Conservation (phyloP, 2,888 invertebrate species). For the Agrilus cyanescens region DNA sequence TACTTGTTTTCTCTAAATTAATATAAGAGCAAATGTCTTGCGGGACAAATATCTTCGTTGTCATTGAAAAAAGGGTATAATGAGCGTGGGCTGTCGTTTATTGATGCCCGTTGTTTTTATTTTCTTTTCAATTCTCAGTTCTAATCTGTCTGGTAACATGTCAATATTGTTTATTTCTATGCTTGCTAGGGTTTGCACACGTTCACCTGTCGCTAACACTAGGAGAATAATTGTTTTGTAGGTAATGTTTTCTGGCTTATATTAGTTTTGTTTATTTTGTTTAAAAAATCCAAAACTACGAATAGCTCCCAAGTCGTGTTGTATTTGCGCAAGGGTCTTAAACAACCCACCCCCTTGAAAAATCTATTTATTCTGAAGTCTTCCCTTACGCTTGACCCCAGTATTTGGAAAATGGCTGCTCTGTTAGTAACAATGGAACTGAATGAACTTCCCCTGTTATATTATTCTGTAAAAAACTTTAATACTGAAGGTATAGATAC, state of each 20-base stretch:
- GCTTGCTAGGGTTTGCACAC: slow-evolving; percentile 2
- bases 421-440: background rate
- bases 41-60: slow-evolving; percentile 1
- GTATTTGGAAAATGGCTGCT: background rate
- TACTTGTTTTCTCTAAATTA: background rate
- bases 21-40: background rate
- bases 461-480: no score
- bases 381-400: background rate
- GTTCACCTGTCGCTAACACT: slow-evolving; percentile 3
- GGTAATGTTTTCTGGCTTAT: background rate
- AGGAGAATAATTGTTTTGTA: slow-evolving; percentile 2
- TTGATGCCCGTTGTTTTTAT: slow-evolving; percentile 1
- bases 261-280: background rate
- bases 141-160: background rate
- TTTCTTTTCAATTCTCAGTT: background rate
- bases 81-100: slow-evolving; percentile 2
- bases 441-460: no score
- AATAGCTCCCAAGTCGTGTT: slow-evolving; percentile 1
- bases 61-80: slow-evolving; percentile 1
- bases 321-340: slow-evolving; percentile 3
- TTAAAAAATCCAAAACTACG: slow-evolving; percentile 1
- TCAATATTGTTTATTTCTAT: slow-evolving; percentile 2
- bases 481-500: no score
- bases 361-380: slow-evolving; percentile 2
- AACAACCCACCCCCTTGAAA: background rate